Evolutionary conservation across 2,797 vertebrate species (phyloP).

Genomic region (Steatocranus sp.): DNA sequence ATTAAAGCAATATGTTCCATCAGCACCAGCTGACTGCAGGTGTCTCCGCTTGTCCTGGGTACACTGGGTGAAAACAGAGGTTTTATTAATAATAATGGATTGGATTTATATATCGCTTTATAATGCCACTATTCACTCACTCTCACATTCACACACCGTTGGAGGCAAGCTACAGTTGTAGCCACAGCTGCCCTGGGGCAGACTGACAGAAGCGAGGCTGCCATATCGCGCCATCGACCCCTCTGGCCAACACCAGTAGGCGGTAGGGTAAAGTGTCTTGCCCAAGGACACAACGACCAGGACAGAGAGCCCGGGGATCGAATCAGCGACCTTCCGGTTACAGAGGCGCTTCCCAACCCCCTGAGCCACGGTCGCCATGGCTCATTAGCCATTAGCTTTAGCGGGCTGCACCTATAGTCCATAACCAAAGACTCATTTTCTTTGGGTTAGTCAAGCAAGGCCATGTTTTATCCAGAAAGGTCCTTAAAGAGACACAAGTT

Average conservation of each 20-base stretch:
- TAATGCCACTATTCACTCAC: background rate
- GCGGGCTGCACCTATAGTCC: background rate
- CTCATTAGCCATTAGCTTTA: accelerated
- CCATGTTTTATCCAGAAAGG: background rate
- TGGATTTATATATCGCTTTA: background rate
- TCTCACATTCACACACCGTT: background rate
- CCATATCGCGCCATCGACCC: background rate
- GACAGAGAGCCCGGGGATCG: accelerated
- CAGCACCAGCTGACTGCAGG: background rate
- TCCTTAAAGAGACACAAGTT: background rate
- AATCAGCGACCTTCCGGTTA: accelerated
- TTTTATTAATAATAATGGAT: background rate
- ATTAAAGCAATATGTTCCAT: background rate
- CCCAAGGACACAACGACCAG: accelerated
- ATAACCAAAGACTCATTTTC: background rate
- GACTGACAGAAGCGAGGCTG: accelerated
- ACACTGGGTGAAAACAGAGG: background rate
- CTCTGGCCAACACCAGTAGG: background rate
- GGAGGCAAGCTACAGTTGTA: background rate
- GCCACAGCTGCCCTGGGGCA: background rate
- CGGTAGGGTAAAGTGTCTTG: accelerated
- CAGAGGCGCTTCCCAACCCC: background rate
- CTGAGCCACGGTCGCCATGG: accelerated
- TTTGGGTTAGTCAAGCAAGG: background rate
- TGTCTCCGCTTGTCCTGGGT: background rate